These are phyloP conservation scores for Bradypodion pumilum DNA, from an alignment of 2,797 vertebrate genomes.

Conservation along the genomic window DNA sequence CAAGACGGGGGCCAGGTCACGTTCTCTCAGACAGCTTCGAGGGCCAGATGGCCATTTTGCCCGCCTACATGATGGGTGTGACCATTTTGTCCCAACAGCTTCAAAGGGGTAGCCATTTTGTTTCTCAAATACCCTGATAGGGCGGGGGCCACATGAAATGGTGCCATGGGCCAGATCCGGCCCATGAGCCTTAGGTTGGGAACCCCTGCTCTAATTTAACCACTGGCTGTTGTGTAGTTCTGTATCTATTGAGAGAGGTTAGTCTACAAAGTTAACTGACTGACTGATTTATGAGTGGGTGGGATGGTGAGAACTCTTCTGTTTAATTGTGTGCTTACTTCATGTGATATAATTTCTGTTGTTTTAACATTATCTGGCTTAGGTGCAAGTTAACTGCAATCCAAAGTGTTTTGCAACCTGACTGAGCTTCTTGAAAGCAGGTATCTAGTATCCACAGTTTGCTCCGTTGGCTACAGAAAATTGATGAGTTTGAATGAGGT, in stretches of 20 bases:
- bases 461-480: neutral
- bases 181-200: too few species aligned
- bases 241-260: fast-evolving
- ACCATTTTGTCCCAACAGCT: too few species aligned
- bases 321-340: neutral
- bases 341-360: neutral
- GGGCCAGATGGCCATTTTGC: too few species aligned
- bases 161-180: too few species aligned
- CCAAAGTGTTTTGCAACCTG: neutral
- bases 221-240: neutral
- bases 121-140: too few species aligned
- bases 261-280: neutral
- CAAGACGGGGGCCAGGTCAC: too few species aligned
- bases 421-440: neutral
- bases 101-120: too few species aligned
- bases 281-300: neutral
- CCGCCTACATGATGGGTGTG: too few species aligned
- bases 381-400: neutral
- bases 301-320: neutral
- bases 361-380: neutral
- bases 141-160: too few species aligned
- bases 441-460: neutral
- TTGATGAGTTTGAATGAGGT: neutral
- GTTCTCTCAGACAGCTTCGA: too few species aligned
- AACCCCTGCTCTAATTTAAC: constrained; percentile 63